Base-by-base conservation (phyloP, 2,888 invertebrate species). In the Lydus trimaculatus region DNA sequence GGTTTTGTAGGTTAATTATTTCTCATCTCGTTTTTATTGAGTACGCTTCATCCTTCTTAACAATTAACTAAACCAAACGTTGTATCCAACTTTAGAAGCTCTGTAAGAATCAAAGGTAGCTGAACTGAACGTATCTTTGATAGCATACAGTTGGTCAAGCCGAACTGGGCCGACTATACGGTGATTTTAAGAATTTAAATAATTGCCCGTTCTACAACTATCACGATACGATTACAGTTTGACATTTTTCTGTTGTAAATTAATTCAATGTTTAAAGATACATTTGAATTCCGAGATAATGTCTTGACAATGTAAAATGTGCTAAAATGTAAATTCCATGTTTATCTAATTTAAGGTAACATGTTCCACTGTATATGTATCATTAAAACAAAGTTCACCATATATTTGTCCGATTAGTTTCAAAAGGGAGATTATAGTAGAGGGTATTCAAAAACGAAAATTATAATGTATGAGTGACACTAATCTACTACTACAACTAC, bases 281-380 rank as follows among this genome's bases (percentile, higher is more conserved):
- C 48, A 48, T 48, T 11, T 20, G 20, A 48, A 9, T 48, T 48
- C n/a, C 20, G 4, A 48, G 48, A 48, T 20, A 48, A 48, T 20
- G 48, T 48, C 48, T 20, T 20, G 48, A 20, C 20, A 48, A 48
- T 48, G 48, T 48, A 20, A 48, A 48, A 48, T 48, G 48, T 48
- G 48, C 48, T 20, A 48, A 48, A 48, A 48, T 48, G 48, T 48
- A 48, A 48, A 48, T 48, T 48, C 20, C 48, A 3, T 48, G 20
- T 48, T 48, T 20, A 48, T 48, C 48, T 48, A 48, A 48, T 48
- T 48, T 48, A 20, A 48, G 20, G 48, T 48, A n/a, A 20, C 48
- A 48, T 48, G 48, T 48, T 48, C 43, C 13, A 43, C 43, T 17
- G 17, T 43, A 43, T 43, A n/a, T 17, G 17, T 43, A 43, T 43